These are phyloP conservation scores for Urosaurus nigricauda DNA, from an alignment of 2,797 vertebrate species.

Conservation along the genomic window DNA sequence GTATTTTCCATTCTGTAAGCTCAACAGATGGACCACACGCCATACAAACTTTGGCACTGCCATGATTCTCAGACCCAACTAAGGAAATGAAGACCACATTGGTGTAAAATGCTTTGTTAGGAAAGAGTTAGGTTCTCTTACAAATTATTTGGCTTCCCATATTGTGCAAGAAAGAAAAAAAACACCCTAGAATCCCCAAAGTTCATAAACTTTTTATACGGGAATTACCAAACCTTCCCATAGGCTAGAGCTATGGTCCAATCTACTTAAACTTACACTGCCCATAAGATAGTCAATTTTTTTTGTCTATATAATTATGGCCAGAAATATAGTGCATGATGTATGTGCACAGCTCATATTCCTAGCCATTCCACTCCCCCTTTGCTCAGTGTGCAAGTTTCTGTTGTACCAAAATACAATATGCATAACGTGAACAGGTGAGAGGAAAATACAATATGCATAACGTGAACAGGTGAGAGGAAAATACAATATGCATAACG, in stretches of 20 bases:
- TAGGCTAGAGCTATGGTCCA: neutral
- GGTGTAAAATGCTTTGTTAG: neutral
- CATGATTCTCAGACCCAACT: neutral
- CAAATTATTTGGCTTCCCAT: neutral
- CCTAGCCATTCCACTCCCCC: neutral
- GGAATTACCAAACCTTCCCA: neutral
- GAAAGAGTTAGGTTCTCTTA: neutral
- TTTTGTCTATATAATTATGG: neutral
- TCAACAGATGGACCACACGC: constrained; percentile 21
- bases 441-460: neutral
- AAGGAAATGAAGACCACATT: neutral
- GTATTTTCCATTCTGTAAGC: constrained; percentile 6
- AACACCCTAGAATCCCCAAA: neutral
- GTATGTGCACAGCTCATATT: neutral
- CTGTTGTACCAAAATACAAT: neutral
- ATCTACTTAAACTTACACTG: neutral
- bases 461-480: neutral
- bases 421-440: neutral
- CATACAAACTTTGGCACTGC: neutral
- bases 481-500: neutral
- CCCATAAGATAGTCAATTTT: neutral
- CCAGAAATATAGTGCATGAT: neutral
- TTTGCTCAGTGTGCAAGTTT: no score
- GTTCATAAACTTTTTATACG: neutral
- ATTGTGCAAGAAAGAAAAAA: neutral